These are phyloP conservation scores for Scelioninae gen. 1 DNA, from an alignment of 2,888 invertebrate genomes.

Conservation along the genomic window DNA sequence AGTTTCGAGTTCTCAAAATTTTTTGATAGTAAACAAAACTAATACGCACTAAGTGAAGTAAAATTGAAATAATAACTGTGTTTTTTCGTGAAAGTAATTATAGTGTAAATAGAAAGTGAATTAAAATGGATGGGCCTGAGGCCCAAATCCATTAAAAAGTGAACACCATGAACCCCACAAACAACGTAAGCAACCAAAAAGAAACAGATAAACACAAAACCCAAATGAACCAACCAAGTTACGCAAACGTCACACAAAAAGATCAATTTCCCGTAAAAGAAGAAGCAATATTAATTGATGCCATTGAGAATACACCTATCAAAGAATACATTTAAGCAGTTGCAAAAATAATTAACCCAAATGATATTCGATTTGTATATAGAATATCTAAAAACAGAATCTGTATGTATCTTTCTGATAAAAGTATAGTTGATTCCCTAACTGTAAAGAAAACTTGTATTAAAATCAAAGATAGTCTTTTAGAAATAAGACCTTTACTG, in stretches of 20 bases:
- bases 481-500: slow-evolving; percentile 58
- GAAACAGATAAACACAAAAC: too few species aligned
- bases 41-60: too few species aligned
- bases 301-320: not conserved
- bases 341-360: not conserved
- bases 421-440: slow-evolving; percentile 35
- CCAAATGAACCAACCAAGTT: not conserved
- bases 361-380: not conserved
- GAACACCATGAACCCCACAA: too few species aligned
- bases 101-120: too few species aligned
- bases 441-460: slow-evolving; percentile 32
- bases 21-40: too few species aligned
- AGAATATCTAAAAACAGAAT: slow-evolving; percentile 34
- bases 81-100: too few species aligned
- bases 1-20: too few species aligned
- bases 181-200: too few species aligned
- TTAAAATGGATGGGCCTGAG: too few species aligned
- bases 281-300: not conserved
- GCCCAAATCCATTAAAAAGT: too few species aligned
- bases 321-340: not conserved
- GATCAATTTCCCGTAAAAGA: not conserved
- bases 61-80: too few species aligned
- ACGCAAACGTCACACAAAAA: slow-evolving; percentile 1
- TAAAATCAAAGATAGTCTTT: not conserved
- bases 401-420: slow-evolving; percentile 34